These are phyloP conservation scores for Alligator sinensis DNA, from an alignment of 2,113 vertebrate species.

Conservation along the genomic window DNA sequence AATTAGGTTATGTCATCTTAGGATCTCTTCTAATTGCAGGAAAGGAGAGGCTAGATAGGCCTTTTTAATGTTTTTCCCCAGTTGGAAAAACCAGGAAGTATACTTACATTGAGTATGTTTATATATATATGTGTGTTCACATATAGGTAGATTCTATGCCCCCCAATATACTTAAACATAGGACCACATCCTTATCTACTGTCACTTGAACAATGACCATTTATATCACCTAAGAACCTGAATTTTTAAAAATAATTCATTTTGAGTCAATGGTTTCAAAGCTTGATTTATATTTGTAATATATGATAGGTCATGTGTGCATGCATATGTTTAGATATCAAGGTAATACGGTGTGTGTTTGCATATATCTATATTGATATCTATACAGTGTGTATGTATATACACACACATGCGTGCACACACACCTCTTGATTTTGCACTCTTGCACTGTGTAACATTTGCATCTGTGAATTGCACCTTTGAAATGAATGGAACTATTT, in stretches of 20 bases:
- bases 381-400: too few relatives aligned
- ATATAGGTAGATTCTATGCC: not conserved
- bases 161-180: not conserved
- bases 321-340: not conserved
- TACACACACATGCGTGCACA: too few relatives aligned
- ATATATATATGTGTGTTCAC: not conserved
- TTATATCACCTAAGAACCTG: not conserved
- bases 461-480: not conserved
- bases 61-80: not conserved
- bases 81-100: not conserved
- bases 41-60: not conserved
- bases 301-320: not conserved
- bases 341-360: not conserved
- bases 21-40: not conserved
- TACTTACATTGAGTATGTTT: not conserved
- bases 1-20: conserved; percentile 5
- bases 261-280: not conserved
- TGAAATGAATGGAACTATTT: not conserved
- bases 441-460: not conserved
- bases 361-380: too few relatives aligned
- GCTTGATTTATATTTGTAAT: not conserved
- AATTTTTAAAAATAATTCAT: not conserved
- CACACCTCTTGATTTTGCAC: not conserved
- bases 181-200: not conserved
- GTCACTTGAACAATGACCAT: not conserved